Base-by-base conservation (phyloP, 2,888 invertebrate species). In the Hymenopus coronatus region DNA sequence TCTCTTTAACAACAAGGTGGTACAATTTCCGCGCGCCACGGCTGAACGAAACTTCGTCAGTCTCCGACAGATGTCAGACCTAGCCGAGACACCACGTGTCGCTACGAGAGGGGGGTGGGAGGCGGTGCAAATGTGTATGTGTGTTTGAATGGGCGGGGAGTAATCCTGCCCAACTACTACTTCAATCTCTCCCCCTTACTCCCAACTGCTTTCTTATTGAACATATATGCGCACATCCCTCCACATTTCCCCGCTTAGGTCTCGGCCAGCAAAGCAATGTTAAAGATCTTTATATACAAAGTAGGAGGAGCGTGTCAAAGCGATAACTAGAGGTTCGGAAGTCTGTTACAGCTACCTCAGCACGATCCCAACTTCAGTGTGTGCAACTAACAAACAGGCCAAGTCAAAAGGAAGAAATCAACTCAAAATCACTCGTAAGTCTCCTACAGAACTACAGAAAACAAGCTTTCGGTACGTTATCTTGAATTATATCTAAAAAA, bases 51-150 rank as follows among this genome's bases (percentile, higher is more conserved):
- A 86, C 84, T 88, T 46, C 83, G 84, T 70, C 88, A 88, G 28
- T 81, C 88, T 33, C 89, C 89, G 89, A 81, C 81, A 89, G 89
- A 88, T 87, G 89, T 84, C 89, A 89, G 89, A 84, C 84, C 30
- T 28, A 33, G 84, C 83, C 83, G 89, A 70, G 81, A 84, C 46
- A 40, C 30, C 30, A 81, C 28, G 84, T 33, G 54, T 30, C 12
- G 40, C 82, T 27, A 0, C 82, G 89, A 40, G 28, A 40, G 84
- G 89, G 81, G 87, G 87, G 40, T 40, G 40, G 85, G 88, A 30
- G 33, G 33, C 33, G 87, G 27, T 20, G 27, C n/a, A 33, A n/a
- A 70, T 20, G 25, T 70, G 20, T 70, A 25, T 54, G 54, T 70
- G 54, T 70, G 54, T 70, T 82, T 82, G 87, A 70, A 87, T 87